Evolutionary conservation across 37 sponge, comb jelly and placozoan species (phyloP), one percentile per base, ranked within the genome.

Genomic region (Bolinopsis microptera): DNA sequence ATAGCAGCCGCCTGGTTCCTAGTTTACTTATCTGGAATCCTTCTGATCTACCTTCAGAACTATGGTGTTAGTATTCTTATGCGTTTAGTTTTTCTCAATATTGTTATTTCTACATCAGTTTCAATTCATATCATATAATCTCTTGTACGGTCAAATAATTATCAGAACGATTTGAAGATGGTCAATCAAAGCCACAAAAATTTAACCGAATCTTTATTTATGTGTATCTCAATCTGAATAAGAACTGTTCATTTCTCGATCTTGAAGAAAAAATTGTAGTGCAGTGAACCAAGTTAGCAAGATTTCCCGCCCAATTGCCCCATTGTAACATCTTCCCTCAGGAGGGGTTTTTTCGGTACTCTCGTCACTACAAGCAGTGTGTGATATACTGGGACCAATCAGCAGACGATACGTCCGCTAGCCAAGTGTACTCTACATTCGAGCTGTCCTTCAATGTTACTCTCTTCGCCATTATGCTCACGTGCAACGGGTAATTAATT

Each of bases 381-480:
- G 90, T 86, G 61, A 86, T 86, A 23, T 86, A 86, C 61, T 86
- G 32, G 25, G 90, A 86, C 90, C 26, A 5, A 24, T 23, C 26
- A 3, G 75, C 26, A 24, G 61, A 86, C 0, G 61, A 41, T 40
- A 41, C 61, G 48, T 23, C 90, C 61, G 32, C 90, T 3, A 86
- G 90, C 30, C 34, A 86, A 18, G 36, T 86, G 38, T 86, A 86
- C 90, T 41, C 61, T 24, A 36, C 41, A 13, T 86, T 86, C 61
- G 90, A 86, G 61, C 36, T 86, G 48, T 28, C 90, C 36, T 86
- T 86, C 90, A 86, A 86, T 48, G 26, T 86, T 38, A 33, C 90
- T n/a, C 90, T 86, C 1, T 38, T 86, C 30, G 36, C 35, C 30
- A 34, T 41, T 41, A 86, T 86, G 90, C 61, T 86, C 22, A 24